A percentile compares a stretch with the other conserved stretches of the same genome.
These are phyloP conservation scores for Agonopterix subpropinquella DNA, from an alignment of 2,888 invertebrate genomes.

Conservation along the genomic window DNA sequence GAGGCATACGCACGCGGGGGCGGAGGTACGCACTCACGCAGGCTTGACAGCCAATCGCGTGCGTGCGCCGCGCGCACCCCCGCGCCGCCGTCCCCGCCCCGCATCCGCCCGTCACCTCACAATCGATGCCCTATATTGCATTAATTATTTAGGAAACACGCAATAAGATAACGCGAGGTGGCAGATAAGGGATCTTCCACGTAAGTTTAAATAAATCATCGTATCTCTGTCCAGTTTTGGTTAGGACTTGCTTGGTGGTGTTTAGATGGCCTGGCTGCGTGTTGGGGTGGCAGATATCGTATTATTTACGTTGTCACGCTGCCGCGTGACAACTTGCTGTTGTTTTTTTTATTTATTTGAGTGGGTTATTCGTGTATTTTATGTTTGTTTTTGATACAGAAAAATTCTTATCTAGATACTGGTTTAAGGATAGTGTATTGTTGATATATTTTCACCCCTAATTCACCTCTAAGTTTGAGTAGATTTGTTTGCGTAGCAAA, in stretches of 20 bases:
- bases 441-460: constrained; percentile 18
- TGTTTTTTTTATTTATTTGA: constrained; percentile 9
- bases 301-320: constrained; percentile 49
- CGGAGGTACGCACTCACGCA: constrained; percentile 72
- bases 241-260: constrained; percentile 4
- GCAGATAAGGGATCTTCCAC: constrained; percentile 64
- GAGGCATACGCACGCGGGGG: constrained; percentile 66
- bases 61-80: constrained; percentile 74
- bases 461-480: constrained; percentile 10
- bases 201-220: constrained; percentile 13
- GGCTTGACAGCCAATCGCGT: constrained; percentile 68
- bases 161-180: constrained; percentile 75
- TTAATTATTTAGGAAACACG: constrained; percentile 78
- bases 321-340: constrained; percentile 22
- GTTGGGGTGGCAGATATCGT: constrained; percentile 32
- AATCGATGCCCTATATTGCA: constrained; percentile 77
- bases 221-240: constrained; percentile 13
- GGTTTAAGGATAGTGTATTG: neutral
- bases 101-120: constrained; percentile 69
- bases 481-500: neutral
- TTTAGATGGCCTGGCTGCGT: constrained; percentile 3
- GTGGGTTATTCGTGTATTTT: constrained; percentile 1
- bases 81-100: constrained; percentile 53
- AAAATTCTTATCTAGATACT: constrained; percentile 10
- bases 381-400: constrained; percentile 14